Evolutionary conservation across 2,113 vertebrate genomes (phyloP).

Genomic region (Rattus rattus): DNA sequence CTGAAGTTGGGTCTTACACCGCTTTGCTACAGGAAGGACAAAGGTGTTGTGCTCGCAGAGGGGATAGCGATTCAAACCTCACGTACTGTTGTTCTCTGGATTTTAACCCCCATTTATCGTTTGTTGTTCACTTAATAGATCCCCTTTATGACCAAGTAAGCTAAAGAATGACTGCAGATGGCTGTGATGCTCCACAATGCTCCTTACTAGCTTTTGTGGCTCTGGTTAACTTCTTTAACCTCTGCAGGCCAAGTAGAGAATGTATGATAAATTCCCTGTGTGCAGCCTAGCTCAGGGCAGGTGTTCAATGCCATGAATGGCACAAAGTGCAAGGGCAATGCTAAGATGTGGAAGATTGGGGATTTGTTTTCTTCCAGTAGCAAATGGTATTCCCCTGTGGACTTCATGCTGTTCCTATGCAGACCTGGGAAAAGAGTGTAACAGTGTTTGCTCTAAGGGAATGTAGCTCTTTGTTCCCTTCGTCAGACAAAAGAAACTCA

Average conservation of each 20-base stretch:
- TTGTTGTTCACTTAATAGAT: constrained; percentile 42
- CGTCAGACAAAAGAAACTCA: constrained; percentile 70
- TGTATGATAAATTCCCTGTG: constrained; percentile 32
- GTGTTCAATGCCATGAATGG: constrained; percentile 19
- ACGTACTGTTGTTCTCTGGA: constrained; percentile 33
- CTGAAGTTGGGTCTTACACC: constrained; percentile 29
- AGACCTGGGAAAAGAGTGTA: constrained; percentile 70
- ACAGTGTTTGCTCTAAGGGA: constrained; percentile 64
- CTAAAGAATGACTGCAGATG: neutral
- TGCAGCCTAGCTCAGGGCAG: constrained; percentile 35
- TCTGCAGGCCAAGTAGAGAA: constrained; percentile 34
- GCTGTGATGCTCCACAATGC: neutral
- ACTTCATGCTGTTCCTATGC: constrained; percentile 59
- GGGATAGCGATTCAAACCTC: constrained; percentile 40
- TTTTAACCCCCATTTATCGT: neutral
- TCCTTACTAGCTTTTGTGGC: neutral
- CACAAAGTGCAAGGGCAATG: constrained; percentile 37
- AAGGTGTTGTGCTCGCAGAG: constrained; percentile 32
- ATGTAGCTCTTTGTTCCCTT: constrained; percentile 73
- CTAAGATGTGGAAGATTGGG: constrained; percentile 41
- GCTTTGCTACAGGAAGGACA: constrained; percentile 46
- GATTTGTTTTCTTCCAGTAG: constrained; percentile 64
- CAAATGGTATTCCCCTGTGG: constrained; percentile 71
- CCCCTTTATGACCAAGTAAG: constrained; percentile 49
- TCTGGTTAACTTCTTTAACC: neutral